Conservation (phyloP, 2,113 vertebrate species). For the Aspidoscelis tigris region DNA sequence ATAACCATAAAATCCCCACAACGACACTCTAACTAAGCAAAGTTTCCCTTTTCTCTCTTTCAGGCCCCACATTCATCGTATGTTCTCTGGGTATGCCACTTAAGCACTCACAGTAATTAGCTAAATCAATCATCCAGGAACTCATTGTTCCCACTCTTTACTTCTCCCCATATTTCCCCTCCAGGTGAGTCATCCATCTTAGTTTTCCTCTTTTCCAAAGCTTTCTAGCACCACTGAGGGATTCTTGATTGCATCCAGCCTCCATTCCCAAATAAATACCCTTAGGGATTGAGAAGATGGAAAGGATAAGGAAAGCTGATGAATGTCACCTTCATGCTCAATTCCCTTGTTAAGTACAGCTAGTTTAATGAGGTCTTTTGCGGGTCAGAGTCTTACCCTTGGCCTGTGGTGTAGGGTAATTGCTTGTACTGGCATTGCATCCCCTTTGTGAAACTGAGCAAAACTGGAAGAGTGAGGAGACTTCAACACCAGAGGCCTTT, state of each 20-base stretch:
- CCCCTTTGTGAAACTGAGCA: fast-evolving
- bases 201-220: not conserved
- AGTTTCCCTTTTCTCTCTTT: not conserved
- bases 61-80: not conserved
- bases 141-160: conserved; percentile 5
- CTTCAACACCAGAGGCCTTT: not conserved
- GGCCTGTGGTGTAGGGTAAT: not conserved
- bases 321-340: not conserved
- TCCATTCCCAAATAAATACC: not conserved
- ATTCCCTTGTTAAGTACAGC: not conserved
- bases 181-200: conserved; percentile 48
- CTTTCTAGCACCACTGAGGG: not conserved
- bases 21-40: fast-evolving
- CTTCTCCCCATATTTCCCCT: not conserved
- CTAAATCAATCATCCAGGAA: conserved; percentile 50
- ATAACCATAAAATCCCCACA: fast-evolving
- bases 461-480: fast-evolving
- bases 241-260: not conserved
- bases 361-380: conserved; percentile 7
- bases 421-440: not conserved
- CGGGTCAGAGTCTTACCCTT: not conserved
- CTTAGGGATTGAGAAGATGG: not conserved
- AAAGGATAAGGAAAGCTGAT: not conserved
- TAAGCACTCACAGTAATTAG: conserved; percentile 31
- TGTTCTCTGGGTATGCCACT: conserved; percentile 12